Percentiles rank a stretch among this genome's conserved stretches.
phyloP scores from a whole-genome alignment of 2,888 invertebrate genomes.

The Trilocha varians region DNA sequence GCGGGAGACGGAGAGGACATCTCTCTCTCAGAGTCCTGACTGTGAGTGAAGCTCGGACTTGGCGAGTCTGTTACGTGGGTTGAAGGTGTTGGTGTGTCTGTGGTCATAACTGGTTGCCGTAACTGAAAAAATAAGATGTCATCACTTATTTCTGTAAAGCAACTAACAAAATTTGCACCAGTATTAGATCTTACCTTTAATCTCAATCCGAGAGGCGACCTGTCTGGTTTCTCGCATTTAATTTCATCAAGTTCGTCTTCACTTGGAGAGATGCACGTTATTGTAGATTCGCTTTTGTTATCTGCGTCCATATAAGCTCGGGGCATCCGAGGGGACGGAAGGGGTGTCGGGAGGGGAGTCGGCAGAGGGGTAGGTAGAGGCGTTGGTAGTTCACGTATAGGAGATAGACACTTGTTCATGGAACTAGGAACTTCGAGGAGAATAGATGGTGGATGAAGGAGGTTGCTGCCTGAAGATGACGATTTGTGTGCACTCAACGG shows the following conservation, averaged over 20 bases:
- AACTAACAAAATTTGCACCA: not conserved
- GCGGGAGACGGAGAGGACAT: conserved; percentile 56
- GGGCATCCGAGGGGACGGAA: conserved; percentile 64
- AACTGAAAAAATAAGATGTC: conserved; percentile 46
- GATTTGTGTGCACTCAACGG: conserved; percentile 78
- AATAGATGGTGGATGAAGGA: conserved; percentile 82
- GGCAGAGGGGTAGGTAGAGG: conserved; percentile 76
- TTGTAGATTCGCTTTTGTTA: conserved; percentile 36
- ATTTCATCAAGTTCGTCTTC: conserved; percentile 64
- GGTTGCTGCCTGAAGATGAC: conserved; percentile 70
- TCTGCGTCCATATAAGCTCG: conserved; percentile 49
- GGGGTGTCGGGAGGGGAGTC: conserved; percentile 79
- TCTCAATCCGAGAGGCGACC: conserved; percentile 44
- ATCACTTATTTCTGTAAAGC: not conserved
- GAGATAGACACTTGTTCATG: conserved; percentile 84
- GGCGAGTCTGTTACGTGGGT: conserved; percentile 63
- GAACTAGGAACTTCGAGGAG: conserved; percentile 83
- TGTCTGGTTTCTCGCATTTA: conserved; percentile 41
- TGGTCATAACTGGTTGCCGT: conserved; percentile 62
- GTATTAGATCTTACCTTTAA: conserved; percentile 37
- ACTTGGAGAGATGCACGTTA: conserved; percentile 47
- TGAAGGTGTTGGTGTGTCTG: conserved; percentile 59
- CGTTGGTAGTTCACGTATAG: conserved; percentile 84
- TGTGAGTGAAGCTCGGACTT: conserved; percentile 59
- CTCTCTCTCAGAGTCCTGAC: conserved; percentile 60